Evolutionary conservation across 2,113 vertebrate species (phyloP).

Genomic region (Delphinus delphis): DNA sequence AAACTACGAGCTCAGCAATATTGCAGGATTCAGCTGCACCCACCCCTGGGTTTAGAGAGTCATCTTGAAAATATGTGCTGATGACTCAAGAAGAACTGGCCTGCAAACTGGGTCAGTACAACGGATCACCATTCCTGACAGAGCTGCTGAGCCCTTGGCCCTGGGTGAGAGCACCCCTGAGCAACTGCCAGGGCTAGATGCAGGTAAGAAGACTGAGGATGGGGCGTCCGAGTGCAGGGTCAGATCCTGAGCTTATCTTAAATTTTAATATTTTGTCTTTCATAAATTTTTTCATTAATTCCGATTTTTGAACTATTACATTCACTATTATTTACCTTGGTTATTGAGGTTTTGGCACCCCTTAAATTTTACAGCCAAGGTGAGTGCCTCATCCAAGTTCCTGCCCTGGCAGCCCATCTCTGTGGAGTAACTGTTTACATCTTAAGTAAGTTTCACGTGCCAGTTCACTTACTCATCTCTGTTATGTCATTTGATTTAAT

Average conservation of each 20-base stretch:
- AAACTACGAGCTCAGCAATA: not conserved
- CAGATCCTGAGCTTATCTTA: not conserved
- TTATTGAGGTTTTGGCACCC: not conserved
- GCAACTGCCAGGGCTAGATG: accelerated
- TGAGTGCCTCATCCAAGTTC: not conserved
- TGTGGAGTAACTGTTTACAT: not conserved
- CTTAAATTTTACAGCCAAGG: not conserved
- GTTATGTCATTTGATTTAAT: not conserved
- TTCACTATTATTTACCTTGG: not conserved
- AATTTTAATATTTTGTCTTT: not conserved
- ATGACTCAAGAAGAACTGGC: not conserved
- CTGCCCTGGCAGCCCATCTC: no score
- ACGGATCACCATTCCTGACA: not conserved
- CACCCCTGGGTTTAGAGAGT: not conserved
- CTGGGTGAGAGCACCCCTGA: not conserved
- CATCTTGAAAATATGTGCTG: not conserved
- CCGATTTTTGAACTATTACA: not conserved
- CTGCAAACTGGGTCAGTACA: not conserved
- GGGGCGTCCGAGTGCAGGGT: accelerated
- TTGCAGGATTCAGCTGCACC: not conserved
- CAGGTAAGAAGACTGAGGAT: not conserved
- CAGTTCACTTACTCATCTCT: not conserved
- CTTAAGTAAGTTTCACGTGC: not conserved
- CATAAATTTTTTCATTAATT: not conserved
- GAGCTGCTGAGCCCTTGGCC: not conserved